Base-by-base conservation (phyloP, 2,113 vertebrate species). In the Sphaerodactylus townsendi region DNA sequence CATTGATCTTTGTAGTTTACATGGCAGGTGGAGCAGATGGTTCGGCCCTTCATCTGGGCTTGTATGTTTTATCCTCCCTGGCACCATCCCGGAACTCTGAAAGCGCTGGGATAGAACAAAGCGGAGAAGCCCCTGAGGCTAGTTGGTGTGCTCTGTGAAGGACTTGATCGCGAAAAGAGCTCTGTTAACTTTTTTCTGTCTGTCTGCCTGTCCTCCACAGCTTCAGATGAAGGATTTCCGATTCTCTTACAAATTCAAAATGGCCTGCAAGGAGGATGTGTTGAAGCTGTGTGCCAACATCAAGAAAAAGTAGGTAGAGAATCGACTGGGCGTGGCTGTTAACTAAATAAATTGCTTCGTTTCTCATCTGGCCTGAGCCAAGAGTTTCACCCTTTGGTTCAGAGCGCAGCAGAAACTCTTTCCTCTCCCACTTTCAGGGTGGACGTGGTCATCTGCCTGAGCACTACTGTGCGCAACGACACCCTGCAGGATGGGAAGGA, bases 241-340 rank as follows among this genome's bases (percentile, higher is more conserved):
- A 1, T 99, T 99, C 92, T 99, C 98, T 0, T 99, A 99, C 91
- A 99, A 99, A 91, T 99, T 99, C 88, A 99, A 99, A 95, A 99
- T 98, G 97, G 98, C 98, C 68, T 99, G 98, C 94, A 99, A 99
- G 92, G 98, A 99, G 84, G 98, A 99, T 23, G 98, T 99, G 70
- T 95, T 99, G 84, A 99, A 98, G 84, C 95, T 99, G 75, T 99
- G 98, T 87, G 98, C 98, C 21, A 99, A 99, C 93, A 99, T 99
- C 81, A 99, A 98, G 91, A 99, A 99, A 90, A 99, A 99, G 98
- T 99, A 96, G 48, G 97, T 96, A 23, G 15, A 13, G 70, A 15
- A 17, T 37, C 30, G 50, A 39, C 21, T 68, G 4, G 59, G 59
- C 7, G 59, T 53, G 48, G 62, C 4, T n/a, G 5, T 23, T 81